Base-by-base conservation (phyloP, 2,888 invertebrate species). In the Eremobia ochroleuca region DNA sequence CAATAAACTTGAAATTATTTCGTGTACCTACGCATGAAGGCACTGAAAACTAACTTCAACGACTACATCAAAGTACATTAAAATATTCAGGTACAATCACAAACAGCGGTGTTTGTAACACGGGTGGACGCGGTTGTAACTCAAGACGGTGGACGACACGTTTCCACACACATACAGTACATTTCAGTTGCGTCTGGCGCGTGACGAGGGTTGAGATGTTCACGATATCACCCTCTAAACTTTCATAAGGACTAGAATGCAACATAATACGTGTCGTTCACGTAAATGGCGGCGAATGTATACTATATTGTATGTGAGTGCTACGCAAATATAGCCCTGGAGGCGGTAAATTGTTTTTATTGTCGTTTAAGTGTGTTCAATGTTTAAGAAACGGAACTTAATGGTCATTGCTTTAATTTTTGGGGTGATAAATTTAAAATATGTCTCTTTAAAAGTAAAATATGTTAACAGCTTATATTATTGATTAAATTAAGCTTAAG, bases 161-260 rank as follows among this genome's bases (percentile, higher is more conserved):
- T 59, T 74, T 59, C 73, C 25, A 37, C 58, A 77, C 28, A 69
- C 66, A 71, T 65, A 67, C 31, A 59, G 76, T 64, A 77, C 75
- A 77, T 87, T 87, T 81, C 76, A 85, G 82, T 81, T 83, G 83
- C 85, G 83, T 71, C 59, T 74, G 80, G 87, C 86, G 80, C 85
- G 86, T 89, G 90, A 90, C 87, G 77, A 89, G 89, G 84, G 86
- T 87, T 81, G 77, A 79, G 86, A 88, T 87, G 82, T 78, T 76
- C 80, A 82, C 80, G 90, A 88, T 89, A 90, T 86, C 82, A 83
- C 85, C 87, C 85, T 81, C 87, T 80, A 83, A 90, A 88, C 80
- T 86, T 87, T 90, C 86, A 80, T 83, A 80, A 85, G 84, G 75
- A 79, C 81, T 52, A 77, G 76, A 82, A 81, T 87, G 82, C 86